A percentile compares a stretch with the other conserved stretches of the same genome.
Conservation (phyloP, 2,888 invertebrate species). For the Acleris cristana region DNA sequence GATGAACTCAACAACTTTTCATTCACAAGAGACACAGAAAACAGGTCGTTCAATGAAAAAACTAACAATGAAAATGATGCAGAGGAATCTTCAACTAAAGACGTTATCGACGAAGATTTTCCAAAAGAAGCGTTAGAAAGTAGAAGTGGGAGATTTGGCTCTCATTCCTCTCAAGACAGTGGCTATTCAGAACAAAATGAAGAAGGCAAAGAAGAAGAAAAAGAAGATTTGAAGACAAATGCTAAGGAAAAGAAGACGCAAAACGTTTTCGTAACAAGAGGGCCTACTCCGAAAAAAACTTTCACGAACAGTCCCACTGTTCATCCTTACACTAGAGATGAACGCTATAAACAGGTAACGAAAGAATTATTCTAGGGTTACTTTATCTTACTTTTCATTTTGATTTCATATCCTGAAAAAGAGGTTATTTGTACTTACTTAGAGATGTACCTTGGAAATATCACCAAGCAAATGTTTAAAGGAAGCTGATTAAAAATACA, state of each 20-base stretch:
- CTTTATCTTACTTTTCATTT: no score
- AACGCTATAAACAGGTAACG: slow-evolving; percentile 44
- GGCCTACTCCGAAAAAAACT: slow-evolving; percentile 46
- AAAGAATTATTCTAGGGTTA: neutral
- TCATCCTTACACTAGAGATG: slow-evolving; percentile 44
- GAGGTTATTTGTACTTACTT: no score
- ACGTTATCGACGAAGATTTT: neutral
- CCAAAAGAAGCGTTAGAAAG: slow-evolving; percentile 45
- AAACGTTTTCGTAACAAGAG: slow-evolving; percentile 49
- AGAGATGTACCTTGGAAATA: no score
- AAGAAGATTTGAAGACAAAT: slow-evolving; percentile 44
- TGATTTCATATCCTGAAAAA: no score
- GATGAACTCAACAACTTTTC: slow-evolving; percentile 62
- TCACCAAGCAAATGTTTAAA: no score
- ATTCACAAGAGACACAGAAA: slow-evolving; percentile 33
- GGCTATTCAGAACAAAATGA: slow-evolving; percentile 62
- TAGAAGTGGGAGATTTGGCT: slow-evolving; percentile 55
- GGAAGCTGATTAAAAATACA: no score
- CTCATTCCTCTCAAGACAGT: slow-evolving; percentile 70
- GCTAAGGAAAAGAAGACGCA: slow-evolving; percentile 50
- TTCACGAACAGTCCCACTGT: slow-evolving; percentile 22
- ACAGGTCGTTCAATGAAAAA: slow-evolving; percentile 22
- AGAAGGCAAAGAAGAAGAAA: slow-evolving; percentile 37
- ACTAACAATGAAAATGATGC: slow-evolving; percentile 44
- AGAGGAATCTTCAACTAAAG: neutral